Percentiles rank a stretch among this genome's conserved stretches.
phyloP scores from a whole-genome alignment of 35 echinoderm and acorn worm species.

The Ophiothrix spiculata region DNA sequence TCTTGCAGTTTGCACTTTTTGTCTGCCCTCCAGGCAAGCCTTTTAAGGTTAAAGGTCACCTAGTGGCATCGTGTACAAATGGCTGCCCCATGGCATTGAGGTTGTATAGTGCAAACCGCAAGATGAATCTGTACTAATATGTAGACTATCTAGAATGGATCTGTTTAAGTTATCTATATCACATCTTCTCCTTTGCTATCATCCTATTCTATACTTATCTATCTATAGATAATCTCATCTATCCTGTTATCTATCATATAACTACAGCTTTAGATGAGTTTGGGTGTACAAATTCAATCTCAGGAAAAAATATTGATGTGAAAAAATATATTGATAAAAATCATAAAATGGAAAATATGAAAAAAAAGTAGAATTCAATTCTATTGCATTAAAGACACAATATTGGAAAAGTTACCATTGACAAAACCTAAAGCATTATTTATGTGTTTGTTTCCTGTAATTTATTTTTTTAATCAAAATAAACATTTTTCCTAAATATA shows the following conservation, averaged over 20 bases:
- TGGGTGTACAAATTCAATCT: constrained; percentile 10
- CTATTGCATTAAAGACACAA: neutral
- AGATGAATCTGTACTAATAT: constrained; percentile 2
- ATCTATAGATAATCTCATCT: neutral
- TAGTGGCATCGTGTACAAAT: constrained; percentile 4
- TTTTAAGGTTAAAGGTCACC: neutral
- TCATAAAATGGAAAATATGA: neutral
- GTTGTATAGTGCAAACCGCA: neutral
- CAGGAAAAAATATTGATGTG: neutral
- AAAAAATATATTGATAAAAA: constrained; percentile 1
- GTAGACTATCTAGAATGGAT: constrained; percentile 4
- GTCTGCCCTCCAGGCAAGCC: neutral
- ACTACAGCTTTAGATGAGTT: neutral
- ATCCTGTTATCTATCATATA: neutral
- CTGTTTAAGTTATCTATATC: neutral
- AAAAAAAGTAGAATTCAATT: neutral
- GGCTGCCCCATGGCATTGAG: neutral
- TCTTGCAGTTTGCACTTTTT: neutral
- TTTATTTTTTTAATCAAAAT: too few relatives aligned
- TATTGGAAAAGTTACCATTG: too few relatives aligned
- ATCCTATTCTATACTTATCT: neutral
- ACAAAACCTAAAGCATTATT: too few relatives aligned
- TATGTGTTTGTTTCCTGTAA: too few relatives aligned
- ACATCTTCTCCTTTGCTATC: neutral
- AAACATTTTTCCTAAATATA: too few relatives aligned